Conservation (phyloP, 2,888 invertebrate species). For the Hipparchia semele region DNA sequence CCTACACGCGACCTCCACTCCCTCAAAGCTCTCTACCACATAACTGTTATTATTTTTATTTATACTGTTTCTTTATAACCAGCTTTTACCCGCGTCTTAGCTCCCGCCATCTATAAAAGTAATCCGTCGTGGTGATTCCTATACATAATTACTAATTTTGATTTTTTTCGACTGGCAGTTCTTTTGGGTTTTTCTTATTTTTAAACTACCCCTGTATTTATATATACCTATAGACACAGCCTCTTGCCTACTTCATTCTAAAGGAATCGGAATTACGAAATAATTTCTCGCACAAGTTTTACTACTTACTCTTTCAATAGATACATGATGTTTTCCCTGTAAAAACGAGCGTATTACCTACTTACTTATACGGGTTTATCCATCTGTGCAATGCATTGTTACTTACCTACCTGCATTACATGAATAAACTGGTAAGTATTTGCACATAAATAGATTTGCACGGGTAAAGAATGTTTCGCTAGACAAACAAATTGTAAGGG, state of each 20-base stretch:
- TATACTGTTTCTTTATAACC: too few species aligned
- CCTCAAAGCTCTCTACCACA: too few species aligned
- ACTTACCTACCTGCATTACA: background rate
- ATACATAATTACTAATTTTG: too few species aligned
- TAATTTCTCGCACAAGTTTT: background rate
- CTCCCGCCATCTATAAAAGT: too few species aligned
- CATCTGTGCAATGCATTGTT: background rate
- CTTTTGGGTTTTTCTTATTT: too few species aligned
- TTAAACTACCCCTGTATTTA: background rate
- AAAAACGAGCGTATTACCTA: background rate
- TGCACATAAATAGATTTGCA: constrained; percentile 11
- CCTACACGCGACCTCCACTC: too few species aligned
- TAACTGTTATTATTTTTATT: too few species aligned
- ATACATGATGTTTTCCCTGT: background rate
- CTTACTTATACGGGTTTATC: background rate
- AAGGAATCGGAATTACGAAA: background rate
- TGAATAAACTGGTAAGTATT: constrained; percentile 1
- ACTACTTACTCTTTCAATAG: background rate
- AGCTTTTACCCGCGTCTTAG: too few species aligned
- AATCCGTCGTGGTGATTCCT: too few species aligned
- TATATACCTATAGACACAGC: background rate
- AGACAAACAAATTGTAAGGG: constrained; percentile 17
- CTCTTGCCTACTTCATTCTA: background rate
- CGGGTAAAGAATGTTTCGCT: constrained; percentile 4
- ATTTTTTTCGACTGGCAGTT: too few species aligned